Conservation (phyloP, 2,797 vertebrate genomes). For the Brotogeris chrysoptera region DNA sequence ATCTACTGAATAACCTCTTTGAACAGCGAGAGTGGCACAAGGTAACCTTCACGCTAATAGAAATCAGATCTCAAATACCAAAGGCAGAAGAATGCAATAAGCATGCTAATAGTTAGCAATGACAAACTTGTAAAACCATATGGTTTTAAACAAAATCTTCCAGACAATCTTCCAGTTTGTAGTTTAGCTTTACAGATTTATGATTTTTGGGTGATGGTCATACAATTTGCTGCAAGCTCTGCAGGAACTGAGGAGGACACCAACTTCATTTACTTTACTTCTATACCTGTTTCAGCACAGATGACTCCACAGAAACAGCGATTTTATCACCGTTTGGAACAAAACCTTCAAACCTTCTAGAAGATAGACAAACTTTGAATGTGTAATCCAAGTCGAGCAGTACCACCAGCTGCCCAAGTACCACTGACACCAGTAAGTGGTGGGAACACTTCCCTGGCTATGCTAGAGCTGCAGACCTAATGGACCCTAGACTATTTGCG, state of each 20-base stretch:
- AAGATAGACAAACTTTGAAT: neutral
- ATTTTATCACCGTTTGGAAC: neutral
- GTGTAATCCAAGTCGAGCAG: neutral
- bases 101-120: neutral
- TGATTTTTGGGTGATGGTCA: neutral
- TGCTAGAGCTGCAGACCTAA: rapidly evolving
- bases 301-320: neutral
- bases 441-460: neutral
- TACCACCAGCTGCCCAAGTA: neutral
- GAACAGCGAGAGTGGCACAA: neutral
- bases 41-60: neutral
- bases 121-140: neutral
- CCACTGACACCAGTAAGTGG: neutral
- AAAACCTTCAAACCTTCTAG: neutral
- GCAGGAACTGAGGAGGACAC: neutral
- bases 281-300: neutral
- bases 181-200: neutral
- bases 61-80: neutral
- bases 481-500: rapidly evolving
- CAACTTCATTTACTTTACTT: neutral
- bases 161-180: neutral
- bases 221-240: neutral
- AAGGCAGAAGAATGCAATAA: neutral
- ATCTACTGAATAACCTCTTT: neutral
- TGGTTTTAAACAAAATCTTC: neutral